These are phyloP conservation scores for Rhea americana DNA, from an alignment of 2,113 vertebrate genomes.

Conservation along the genomic window DNA sequence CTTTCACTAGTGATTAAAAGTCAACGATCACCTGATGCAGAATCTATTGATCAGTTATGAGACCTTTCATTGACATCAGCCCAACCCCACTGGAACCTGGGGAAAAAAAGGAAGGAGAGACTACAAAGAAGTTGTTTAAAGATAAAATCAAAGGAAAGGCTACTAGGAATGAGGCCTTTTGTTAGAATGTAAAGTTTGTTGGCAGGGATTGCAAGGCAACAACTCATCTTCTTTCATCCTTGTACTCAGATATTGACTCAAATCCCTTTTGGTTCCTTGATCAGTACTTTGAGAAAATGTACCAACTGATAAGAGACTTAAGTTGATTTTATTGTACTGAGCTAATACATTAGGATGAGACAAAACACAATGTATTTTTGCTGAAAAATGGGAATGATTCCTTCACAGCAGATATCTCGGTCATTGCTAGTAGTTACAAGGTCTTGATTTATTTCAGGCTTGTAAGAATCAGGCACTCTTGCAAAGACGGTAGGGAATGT, in stretches of 20 bases:
- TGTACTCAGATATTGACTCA: constrained; percentile 12
- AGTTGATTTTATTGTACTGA: neutral
- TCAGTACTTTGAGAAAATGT: neutral
- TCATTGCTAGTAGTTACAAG: neutral
- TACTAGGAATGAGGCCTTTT: neutral
- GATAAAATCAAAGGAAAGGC: constrained; percentile 32
- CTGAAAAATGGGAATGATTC: neutral
- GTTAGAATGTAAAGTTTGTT: neutral
- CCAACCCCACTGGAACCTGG: neutral
- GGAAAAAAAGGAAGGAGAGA: constrained; percentile 17
- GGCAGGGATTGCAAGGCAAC: neutral
- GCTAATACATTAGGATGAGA: constrained; percentile 20
- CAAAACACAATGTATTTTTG: neutral
- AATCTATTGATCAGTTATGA: neutral
- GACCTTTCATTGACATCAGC: neutral
- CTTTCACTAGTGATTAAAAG: neutral
- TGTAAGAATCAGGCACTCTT: rapidly evolving
- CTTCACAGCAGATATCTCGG: neutral
- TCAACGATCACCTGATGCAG: neutral
- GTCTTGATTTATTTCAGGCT: neutral
- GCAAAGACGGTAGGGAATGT: neutral
- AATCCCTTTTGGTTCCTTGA: constrained; percentile 2
- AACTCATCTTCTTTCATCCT: neutral
- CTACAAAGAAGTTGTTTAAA: neutral
- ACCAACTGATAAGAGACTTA: constrained; percentile 22